Evolutionary conservation across 2,113 vertebrate genomes (phyloP).

Genomic region (Ornithorhynchus anatinus): DNA sequence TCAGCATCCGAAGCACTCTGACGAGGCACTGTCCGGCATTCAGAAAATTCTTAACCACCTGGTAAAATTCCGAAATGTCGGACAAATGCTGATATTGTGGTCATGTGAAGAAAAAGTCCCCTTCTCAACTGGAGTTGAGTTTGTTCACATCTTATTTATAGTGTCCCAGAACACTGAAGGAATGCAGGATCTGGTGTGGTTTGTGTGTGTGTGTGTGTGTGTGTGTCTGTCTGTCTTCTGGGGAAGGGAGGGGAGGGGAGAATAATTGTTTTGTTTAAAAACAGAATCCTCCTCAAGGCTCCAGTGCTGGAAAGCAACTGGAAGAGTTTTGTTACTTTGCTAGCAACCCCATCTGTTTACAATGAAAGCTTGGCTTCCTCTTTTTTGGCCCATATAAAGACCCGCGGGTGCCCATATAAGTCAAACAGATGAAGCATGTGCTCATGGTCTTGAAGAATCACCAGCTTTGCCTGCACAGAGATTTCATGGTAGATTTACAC

Average conservation of each 20-base stretch:
- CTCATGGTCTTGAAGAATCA: constrained; percentile 28
- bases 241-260: neutral
- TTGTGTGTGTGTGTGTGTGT: neutral
- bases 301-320: constrained; percentile 1
- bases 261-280: constrained; percentile 13
- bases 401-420: constrained; percentile 52
- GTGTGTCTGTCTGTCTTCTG: neutral
- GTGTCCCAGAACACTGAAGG: constrained; percentile 24
- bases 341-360: constrained; percentile 54
- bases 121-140: neutral
- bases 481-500: constrained; percentile 13
- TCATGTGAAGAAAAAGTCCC: constrained; percentile 42
- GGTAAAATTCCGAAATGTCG: constrained; percentile 34
- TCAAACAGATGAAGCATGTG: constrained; percentile 44
- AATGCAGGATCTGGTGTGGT: constrained; percentile 30
- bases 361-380: constrained; percentile 48
- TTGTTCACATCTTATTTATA: constrained; percentile 23
- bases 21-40: constrained; percentile 19
- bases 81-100: constrained; percentile 39
- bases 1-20: neutral
- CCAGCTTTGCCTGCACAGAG: neutral
- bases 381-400: constrained; percentile 22
- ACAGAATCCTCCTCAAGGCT: constrained; percentile 13
- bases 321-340: constrained; percentile 37
- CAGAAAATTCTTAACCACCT: constrained; percentile 28